A percentile compares a stretch with the other conserved stretches of the same genome.
Evolutionary conservation across 2,888 invertebrate species (phyloP).

Genomic region (Rhorus exstirpatorius): DNA sequence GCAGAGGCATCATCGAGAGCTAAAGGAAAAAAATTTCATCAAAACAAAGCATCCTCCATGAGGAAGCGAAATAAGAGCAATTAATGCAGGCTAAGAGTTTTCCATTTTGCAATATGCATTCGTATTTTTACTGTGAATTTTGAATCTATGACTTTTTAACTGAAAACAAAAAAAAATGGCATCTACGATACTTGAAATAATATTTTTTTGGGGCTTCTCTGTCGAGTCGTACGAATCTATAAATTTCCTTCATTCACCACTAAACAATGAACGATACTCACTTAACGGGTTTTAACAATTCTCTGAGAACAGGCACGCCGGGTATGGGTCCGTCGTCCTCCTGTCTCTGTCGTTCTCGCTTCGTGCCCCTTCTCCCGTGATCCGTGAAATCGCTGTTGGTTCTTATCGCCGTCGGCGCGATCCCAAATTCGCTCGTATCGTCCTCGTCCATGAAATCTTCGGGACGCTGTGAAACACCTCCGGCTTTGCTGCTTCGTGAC

Average conservation of each 20-base stretch:
- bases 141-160: no score
- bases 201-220: neutral
- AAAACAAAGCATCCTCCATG: no score
- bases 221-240: neutral
- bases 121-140: no score
- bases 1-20: no score
- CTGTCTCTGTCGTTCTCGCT: slow-evolving; percentile 83
- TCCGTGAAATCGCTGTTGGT: slow-evolving; percentile 92
- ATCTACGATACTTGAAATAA: no score
- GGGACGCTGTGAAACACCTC: slow-evolving; percentile 89
- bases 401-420: slow-evolving; percentile 95
- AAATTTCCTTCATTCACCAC: neutral
- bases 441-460: slow-evolving; percentile 99
- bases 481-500: slow-evolving; percentile 91
- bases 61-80: no score
- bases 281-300: slow-evolving; percentile 88
- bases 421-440: slow-evolving; percentile 97
- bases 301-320: slow-evolving; percentile 87
- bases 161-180: no score
- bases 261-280: slow-evolving; percentile 77
- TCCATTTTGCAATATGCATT: no score
- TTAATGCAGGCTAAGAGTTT: no score
- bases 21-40: no score
- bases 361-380: slow-evolving; percentile 81
- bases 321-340: slow-evolving; percentile 85